Percentiles rank a stretch among this genome's conserved stretches.
phyloP scores from a whole-genome alignment of 1,140 invertebrate genomes.

The Myzus persicae region DNA sequence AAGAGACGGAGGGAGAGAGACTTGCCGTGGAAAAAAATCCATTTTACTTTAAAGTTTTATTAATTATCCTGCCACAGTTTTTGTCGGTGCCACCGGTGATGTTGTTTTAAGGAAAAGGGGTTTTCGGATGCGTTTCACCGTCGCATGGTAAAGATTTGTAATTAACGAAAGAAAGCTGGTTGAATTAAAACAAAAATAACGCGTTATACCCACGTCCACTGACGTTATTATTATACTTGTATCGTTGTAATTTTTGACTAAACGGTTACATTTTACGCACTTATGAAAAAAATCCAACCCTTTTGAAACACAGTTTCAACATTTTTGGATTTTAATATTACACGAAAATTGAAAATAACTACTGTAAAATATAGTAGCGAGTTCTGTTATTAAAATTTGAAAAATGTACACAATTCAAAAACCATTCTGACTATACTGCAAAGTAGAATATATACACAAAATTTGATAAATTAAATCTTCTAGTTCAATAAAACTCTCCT shows the following conservation, averaged over 20 bases:
- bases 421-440: background rate
- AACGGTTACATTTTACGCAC: background rate
- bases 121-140: background rate
- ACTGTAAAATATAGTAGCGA: background rate
- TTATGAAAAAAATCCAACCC: background rate
- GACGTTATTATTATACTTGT: background rate
- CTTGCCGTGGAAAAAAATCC: background rate
- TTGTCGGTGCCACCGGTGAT: background rate
- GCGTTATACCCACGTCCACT: background rate
- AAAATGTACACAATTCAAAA: background rate
- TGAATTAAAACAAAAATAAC: conserved; percentile 9
- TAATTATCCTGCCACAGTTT: background rate
- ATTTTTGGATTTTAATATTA: background rate
- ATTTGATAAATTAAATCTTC: background rate
- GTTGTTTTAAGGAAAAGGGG: background rate
- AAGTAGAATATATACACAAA: background rate
- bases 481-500: background rate
- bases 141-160: background rate
- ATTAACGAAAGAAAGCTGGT: background rate
- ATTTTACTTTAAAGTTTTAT: conserved; percentile 27
- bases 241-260: background rate
- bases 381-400: background rate
- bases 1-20: too few relatives aligned
- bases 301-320: background rate
- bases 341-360: background rate